Percentiles rank a stretch among this genome's conserved stretches.
phyloP scores from a whole-genome alignment of 2,888 invertebrate genomes.

The Nemotelus nigrinus region DNA sequence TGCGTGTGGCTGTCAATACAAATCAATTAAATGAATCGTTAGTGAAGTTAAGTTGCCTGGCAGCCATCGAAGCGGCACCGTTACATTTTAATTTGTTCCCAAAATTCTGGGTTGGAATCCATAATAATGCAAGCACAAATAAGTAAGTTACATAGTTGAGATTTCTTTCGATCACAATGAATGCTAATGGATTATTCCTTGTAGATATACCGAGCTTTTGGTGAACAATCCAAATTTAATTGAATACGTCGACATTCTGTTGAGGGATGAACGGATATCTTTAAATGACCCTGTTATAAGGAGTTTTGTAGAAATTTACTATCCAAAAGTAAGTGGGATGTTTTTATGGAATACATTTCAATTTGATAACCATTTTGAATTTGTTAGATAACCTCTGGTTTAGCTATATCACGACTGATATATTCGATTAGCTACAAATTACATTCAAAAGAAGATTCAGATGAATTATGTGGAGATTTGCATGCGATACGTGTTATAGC shows the following conservation, averaged over 20 bases:
- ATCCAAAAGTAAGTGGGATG: constrained; percentile 77
- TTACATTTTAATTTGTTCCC: constrained; percentile 90
- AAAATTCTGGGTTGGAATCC: constrained; percentile 90
- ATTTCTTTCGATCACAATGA: constrained; percentile 19
- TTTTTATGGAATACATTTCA: not conserved
- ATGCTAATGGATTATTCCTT: constrained; percentile 53
- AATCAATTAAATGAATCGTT: constrained; percentile 87
- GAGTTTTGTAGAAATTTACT: constrained; percentile 87
- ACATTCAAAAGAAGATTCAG: constrained; percentile 64
- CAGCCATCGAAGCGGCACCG: constrained; percentile 90
- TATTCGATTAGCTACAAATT: constrained; percentile 64
- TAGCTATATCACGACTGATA: constrained; percentile 63
- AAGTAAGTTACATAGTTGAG: constrained; percentile 57
- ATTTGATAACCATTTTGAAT: too few species aligned
- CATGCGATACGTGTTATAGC: constrained; percentile 65
- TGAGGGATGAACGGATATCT: constrained; percentile 87
- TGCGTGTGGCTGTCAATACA: constrained; percentile 88
- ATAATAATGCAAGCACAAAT: constrained; percentile 67
- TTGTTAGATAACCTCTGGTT: constrained; percentile 59
- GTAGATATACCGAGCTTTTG: constrained; percentile 81
- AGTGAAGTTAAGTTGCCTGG: constrained; percentile 86
- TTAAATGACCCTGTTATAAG: constrained; percentile 85
- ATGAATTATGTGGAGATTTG: constrained; percentile 64
- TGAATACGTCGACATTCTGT: constrained; percentile 90
- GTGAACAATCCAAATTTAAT: constrained; percentile 84